A percentile compares a stretch with the other conserved stretches of the same genome.
Conservation (phyloP, 2,888 invertebrate genomes). For the Nymphalis polychloros region DNA sequence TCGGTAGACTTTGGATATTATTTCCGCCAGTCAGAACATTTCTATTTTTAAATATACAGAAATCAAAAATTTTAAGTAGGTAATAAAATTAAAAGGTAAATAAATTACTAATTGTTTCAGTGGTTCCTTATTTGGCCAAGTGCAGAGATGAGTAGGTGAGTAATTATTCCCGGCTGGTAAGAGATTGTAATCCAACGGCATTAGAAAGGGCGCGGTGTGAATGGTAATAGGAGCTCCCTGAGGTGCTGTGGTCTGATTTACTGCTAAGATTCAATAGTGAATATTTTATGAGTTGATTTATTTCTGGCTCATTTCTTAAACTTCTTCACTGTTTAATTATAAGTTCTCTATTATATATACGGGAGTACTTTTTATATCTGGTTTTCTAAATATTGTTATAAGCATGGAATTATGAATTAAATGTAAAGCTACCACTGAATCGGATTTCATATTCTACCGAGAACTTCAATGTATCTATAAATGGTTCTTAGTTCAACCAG, state of each 20-base stretch:
- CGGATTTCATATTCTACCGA: no score
- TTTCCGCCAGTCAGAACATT: no score
- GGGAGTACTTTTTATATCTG: no score
- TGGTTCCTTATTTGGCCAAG: constrained; percentile 57
- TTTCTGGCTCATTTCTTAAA: constrained; percentile 52
- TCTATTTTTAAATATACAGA: no score
- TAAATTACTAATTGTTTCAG: background rate
- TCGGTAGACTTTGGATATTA: no score
- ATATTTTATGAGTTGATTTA: constrained; percentile 79
- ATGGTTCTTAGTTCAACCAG: no score
- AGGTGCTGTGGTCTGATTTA: constrained; percentile 79
- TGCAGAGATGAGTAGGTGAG: constrained; percentile 68
- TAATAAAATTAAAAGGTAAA: background rate
- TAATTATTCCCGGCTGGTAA: constrained; percentile 79
- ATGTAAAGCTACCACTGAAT: no score
- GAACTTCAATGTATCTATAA: no score
- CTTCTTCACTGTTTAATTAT: constrained; percentile 26
- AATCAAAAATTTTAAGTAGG: no score
- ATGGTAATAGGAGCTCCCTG: constrained; percentile 77
- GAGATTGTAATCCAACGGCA: constrained; percentile 77
- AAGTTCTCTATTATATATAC: background rate
- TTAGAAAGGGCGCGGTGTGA: constrained; percentile 79
- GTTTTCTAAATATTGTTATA: no score
- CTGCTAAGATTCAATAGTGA: constrained; percentile 80
- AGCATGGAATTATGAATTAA: no score